These are phyloP conservation scores for Poeciliopsis gracilis DNA, from an alignment of 2,797 vertebrate species.

Conservation along the genomic window DNA sequence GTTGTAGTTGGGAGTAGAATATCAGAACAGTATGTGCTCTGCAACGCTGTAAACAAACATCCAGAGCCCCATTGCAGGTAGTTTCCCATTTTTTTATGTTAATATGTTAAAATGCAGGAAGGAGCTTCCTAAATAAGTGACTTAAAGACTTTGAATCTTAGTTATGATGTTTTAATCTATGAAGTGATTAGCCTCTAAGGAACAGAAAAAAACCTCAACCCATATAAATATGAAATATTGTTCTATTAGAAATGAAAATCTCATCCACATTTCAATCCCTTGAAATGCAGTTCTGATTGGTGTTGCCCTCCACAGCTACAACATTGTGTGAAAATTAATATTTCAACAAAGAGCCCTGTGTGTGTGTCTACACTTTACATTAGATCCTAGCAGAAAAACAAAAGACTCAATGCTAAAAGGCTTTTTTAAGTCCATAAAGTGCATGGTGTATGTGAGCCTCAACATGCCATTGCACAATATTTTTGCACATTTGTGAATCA, in stretches of 20 bases:
- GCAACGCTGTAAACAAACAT: not conserved
- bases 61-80: not conserved
- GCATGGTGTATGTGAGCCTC: not conserved
- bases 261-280: not conserved
- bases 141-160: not conserved
- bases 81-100: not conserved
- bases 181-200: not conserved
- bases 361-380: not conserved
- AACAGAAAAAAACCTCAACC: not conserved
- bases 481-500: not conserved
- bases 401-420: not conserved
- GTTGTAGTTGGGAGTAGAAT: not conserved
- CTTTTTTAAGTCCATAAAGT: not conserved
- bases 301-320: not conserved
- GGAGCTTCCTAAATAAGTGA: not conserved
- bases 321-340: not conserved
- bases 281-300: not conserved
- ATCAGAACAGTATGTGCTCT: not conserved
- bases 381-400: not conserved
- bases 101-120: not conserved
- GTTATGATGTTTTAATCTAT: not conserved
- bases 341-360: not conserved
- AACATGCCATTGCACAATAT: not conserved
- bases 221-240: not conserved
- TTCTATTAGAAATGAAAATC: not conserved